These are phyloP conservation scores for Picus viridis DNA, from an alignment of 2,797 vertebrate species.

Conservation along the genomic window DNA sequence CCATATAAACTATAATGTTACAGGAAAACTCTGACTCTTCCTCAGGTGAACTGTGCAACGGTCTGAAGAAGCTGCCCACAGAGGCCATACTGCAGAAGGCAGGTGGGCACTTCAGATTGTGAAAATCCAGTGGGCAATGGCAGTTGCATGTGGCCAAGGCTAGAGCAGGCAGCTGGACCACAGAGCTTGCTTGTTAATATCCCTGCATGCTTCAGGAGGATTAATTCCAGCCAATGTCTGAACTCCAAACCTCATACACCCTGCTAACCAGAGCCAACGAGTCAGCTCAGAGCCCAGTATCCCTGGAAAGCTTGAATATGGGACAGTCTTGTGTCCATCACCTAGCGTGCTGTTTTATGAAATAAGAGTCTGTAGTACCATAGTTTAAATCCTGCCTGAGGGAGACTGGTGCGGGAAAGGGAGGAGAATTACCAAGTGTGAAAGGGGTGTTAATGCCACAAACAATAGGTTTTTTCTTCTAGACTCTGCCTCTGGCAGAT, in stretches of 20 bases:
- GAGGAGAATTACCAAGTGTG: neutral
- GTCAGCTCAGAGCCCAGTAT: neutral
- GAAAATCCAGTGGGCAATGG: neutral
- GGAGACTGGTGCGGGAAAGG: rapidly evolving
- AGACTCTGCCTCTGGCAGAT: neutral
- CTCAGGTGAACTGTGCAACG: neutral
- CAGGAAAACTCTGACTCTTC: neutral
- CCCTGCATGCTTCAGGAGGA: neutral
- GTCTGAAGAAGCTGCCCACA: neutral
- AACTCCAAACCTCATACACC: neutral
- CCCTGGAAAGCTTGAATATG: neutral
- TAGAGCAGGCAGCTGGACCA: rapidly evolving
- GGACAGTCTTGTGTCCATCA: neutral
- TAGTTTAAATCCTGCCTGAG: neutral
- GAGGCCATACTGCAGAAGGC: neutral
- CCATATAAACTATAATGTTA: neutral
- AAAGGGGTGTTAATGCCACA: neutral
- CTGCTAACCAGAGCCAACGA: neutral
- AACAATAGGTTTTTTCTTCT: neutral
- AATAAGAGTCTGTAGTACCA: neutral
- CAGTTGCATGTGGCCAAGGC: neutral
- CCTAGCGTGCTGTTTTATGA: neutral
- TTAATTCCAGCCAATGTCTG: neutral
- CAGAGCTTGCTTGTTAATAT: neutral
- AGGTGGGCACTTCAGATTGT: neutral